Percentiles rank a stretch among this genome's conserved stretches.
These are phyloP conservation scores for Bucorvus abyssinicus DNA, from an alignment of 2,797 vertebrate genomes.

Conservation along the genomic window DNA sequence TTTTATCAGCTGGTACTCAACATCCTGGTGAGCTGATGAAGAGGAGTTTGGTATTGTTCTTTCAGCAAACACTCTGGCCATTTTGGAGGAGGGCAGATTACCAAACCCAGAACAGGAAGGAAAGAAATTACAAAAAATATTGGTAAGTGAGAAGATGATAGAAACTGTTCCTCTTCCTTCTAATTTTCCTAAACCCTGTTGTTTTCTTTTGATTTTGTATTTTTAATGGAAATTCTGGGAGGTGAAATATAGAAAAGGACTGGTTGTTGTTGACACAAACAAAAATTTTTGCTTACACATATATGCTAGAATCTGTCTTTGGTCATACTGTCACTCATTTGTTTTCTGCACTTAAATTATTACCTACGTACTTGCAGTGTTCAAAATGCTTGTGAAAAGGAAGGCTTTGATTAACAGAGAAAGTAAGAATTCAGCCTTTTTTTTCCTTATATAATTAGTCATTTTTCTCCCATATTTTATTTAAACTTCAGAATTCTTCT, in stretches of 20 bases:
- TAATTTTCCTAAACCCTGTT: not conserved
- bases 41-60: not conserved
- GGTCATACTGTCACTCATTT: not conserved
- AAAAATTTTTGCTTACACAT: not conserved
- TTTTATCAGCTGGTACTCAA: not conserved
- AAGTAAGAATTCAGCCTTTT: not conserved
- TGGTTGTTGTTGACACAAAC: not conserved
- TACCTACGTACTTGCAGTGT: not conserved
- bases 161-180: not conserved
- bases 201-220: not conserved
- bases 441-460: not conserved
- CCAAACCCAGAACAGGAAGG: not conserved
- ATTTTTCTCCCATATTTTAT: not conserved
- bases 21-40: not conserved
- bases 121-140: not conserved
- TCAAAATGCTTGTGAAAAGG: not conserved
- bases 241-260: not conserved
- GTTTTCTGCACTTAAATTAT: not conserved
- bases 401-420: not conserved
- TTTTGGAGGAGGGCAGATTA: not conserved
- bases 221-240: not conserved
- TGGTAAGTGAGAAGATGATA: not conserved
- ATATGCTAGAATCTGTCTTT: not conserved
- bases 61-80: not conserved
- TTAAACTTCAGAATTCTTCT: not conserved